Base-by-base conservation (phyloP, 1,140 invertebrate species). In the Sycophaga agraensis region DNA sequence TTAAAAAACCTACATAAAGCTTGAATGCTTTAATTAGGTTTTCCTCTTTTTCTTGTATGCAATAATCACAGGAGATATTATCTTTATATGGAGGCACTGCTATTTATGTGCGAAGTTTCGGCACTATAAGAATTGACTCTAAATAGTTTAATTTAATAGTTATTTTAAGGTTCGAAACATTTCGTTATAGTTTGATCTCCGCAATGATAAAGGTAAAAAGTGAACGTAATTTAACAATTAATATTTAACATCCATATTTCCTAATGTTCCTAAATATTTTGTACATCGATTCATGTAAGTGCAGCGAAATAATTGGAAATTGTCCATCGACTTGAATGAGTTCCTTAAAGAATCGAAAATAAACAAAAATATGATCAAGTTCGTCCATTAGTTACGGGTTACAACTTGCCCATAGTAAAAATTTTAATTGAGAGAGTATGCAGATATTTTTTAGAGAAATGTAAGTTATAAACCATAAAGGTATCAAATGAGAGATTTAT, bases 291-390 rank as follows among this genome's bases (percentile, higher is more conserved):
- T 17, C 5, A 51, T 51, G 11, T 9, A 19, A 45, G 8, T 49
- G 11, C 0, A 58, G 2, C 11, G 24, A 14, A 12, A 12, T 14
- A 43, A 51, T 60, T 45, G 21, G 17, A 26, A 2, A 55, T 55
- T 31, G 43, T 61, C 16, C 43, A 45, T 54, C 31, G 14, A 46
- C 24, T 53, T 28, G n/a, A 61, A 22, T 26, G 24, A 48, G 43
- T 55, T 61, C 24, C 43, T 31, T 51, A 0, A 53, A 37, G 59
- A 61, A 61, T 51, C 51, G 39, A 51, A 42, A 59, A 50, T 40
- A 59, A 43, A 6, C 35, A 16, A 45, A 45, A 59, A 14, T 40
- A 35, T 11, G 17, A 55, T 8, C 7, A 37, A 24, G 26, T 53
- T 61, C 40, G 58, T 60, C 48, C 39, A 37, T 39, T 51, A 22